phyloP scores from a whole-genome alignment of 1,140 invertebrate genomes.

The Radopholus similis region DNA sequence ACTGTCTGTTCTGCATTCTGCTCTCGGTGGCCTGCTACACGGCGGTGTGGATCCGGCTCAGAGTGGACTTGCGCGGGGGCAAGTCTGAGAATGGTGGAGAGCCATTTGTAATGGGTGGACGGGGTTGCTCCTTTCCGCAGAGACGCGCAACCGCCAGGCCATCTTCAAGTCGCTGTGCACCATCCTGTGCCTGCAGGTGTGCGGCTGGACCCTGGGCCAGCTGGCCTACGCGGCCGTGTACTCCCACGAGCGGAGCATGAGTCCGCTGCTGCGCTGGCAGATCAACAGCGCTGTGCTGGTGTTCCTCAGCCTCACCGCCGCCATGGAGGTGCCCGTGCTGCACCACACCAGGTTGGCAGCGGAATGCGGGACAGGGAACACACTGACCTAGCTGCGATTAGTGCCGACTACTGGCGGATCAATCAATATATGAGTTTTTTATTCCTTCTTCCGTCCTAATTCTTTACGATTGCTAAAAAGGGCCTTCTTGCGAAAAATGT shows the following conservation, averaged over 20 bases:
- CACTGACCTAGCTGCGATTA: too few species aligned
- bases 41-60: too few species aligned
- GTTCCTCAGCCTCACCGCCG: neutral
- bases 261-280: neutral
- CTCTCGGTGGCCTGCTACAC: too few species aligned
- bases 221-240: neutral
- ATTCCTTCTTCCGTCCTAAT: too few species aligned
- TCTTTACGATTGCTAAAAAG: too few species aligned
- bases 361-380: too few species aligned
- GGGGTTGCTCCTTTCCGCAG: neutral
- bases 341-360: neutral
- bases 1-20: too few species aligned
- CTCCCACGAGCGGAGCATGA: neutral
- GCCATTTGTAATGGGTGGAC: neutral
- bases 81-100: neutral
- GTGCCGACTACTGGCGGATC: too few species aligned
- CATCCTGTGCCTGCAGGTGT: neutral
- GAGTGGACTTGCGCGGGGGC: constrained; percentile 52
- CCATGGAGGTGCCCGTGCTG: neutral
- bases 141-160: neutral
- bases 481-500: too few species aligned
- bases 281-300: neutral
- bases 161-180: constrained; percentile 1
- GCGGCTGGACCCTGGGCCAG: neutral
- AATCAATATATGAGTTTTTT: too few species aligned